A percentile compares a stretch with the other conserved stretches of the same genome.
These are phyloP conservation scores for Maniola hyperantus DNA, from an alignment of 2,888 invertebrate species.

Conservation along the genomic window DNA sequence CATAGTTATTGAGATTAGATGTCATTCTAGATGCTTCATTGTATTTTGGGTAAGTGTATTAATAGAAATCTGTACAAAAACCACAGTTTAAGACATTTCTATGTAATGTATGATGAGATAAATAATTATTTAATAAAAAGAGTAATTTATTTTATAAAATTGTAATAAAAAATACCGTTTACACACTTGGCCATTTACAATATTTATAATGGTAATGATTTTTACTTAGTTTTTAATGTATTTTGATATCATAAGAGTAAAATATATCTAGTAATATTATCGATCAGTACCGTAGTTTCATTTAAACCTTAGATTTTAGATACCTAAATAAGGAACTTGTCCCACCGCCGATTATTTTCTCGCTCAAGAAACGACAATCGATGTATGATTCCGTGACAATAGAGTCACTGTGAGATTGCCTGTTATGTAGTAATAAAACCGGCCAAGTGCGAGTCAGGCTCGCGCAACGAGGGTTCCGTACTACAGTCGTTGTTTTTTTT, in stretches of 20 bases:
- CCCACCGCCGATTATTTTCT: no score
- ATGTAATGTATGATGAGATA: conserved; percentile 17
- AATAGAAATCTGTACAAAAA: conserved; percentile 14
- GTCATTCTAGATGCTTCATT: conserved; percentile 37
- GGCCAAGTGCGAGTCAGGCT: no score
- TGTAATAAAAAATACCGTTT: conserved; percentile 33
- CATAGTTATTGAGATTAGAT: conserved; percentile 36
- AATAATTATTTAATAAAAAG: conserved; percentile 6
- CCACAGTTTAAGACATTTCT: not conserved
- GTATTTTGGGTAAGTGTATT: conserved; percentile 35
- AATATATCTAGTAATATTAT: conserved; percentile 45
- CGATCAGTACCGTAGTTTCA: conserved; percentile 43
- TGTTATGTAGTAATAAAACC: no score
- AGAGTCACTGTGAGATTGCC: no score
- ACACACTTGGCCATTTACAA: conserved; percentile 42
- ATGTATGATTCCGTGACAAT: no score
- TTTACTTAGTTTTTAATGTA: conserved; percentile 48
- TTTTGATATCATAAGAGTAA: conserved; percentile 54
- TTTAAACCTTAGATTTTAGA: conserved; percentile 24
- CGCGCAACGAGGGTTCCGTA: no score
- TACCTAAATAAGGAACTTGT: no score
- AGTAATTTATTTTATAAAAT: conserved; percentile 35
- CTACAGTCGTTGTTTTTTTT: no score
- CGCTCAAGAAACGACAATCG: no score
- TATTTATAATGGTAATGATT: conserved; percentile 42